Evolutionary conservation across 37 sponge, comb jelly and placozoan genomes (phyloP).

Genomic region (Aphrocallistes beatrix): DNA sequence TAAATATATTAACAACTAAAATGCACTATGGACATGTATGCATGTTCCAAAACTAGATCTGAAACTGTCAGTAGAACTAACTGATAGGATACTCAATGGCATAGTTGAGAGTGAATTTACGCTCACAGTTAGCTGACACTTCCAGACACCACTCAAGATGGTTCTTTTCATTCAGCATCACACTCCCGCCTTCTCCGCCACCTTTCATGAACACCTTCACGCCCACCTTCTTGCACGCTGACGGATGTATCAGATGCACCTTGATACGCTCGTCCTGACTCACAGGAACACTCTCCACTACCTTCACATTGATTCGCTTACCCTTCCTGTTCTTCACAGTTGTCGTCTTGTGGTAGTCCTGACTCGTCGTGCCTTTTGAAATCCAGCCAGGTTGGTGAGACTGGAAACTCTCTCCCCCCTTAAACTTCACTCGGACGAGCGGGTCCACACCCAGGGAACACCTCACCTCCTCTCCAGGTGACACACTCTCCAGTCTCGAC

Average conservation of each 20-base stretch:
- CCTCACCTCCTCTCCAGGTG: conserved; percentile 21
- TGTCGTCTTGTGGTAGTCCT: not conserved
- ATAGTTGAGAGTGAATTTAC: not conserved
- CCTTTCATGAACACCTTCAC: conserved; percentile 11
- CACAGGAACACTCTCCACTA: conserved; percentile 31
- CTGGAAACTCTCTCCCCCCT: conserved; percentile 23
- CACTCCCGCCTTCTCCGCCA: not conserved
- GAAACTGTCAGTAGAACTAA: too few relatives aligned
- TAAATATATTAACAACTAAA: too few relatives aligned
- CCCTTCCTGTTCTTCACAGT: conserved; percentile 28
- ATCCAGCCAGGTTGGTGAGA: conserved; percentile 18
- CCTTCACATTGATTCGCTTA: conserved; percentile 22
- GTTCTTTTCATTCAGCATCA: conserved; percentile 2
- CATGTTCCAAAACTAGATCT: too few relatives aligned
- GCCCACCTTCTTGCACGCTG: not conserved
- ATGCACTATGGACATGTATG: too few relatives aligned
- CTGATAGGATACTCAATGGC: not conserved
- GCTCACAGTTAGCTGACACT: not conserved
- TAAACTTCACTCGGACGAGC: conserved; percentile 9
- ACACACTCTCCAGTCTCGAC: conserved; percentile 15
- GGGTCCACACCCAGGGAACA: conserved; percentile 33
- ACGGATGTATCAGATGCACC: conserved; percentile 22
- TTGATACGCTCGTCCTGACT: conserved; percentile 42
- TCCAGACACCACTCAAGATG: not conserved
- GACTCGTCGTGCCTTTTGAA: not conserved